Evolutionary conservation across 2,888 invertebrate species (phyloP).

Genomic region (Lithophane semibrunnea): DNA sequence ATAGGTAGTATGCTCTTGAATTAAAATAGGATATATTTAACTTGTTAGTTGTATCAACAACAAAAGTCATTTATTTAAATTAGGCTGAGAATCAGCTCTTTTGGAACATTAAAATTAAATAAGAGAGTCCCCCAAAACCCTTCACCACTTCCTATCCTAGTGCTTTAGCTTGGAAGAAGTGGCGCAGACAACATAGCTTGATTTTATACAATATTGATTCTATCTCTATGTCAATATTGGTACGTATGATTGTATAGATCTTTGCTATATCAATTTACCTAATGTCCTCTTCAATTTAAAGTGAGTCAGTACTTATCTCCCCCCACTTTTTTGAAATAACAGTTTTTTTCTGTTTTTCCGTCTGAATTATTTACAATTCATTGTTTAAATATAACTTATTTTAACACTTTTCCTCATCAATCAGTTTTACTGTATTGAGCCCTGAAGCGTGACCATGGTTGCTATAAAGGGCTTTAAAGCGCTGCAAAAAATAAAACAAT

Average conservation of each 20-base stretch:
- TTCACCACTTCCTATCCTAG: not conserved
- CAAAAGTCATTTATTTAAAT: too few relatives aligned
- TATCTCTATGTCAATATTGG: too few relatives aligned
- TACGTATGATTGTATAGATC: not conserved
- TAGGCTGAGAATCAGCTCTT: too few relatives aligned
- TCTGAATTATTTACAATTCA: constrained; percentile 24
- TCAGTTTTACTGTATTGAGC: constrained; percentile 46
- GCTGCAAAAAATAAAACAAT: constrained; percentile 54
- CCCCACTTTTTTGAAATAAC: constrained; percentile 9
- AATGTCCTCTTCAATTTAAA: not conserved
- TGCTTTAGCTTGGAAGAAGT: not conserved
- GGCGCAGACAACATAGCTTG: not conserved
- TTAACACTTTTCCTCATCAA: constrained; percentile 44
- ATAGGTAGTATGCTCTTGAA: not conserved
- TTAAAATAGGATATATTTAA: not conserved
- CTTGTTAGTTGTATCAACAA: too few relatives aligned
- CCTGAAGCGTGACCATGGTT: constrained; percentile 49
- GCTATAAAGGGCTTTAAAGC: constrained; percentile 51
- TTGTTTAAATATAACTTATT: constrained; percentile 33
- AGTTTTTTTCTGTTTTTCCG: not conserved
- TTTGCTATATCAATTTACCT: not conserved
- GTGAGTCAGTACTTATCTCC: not conserved
- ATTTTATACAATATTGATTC: too few relatives aligned
- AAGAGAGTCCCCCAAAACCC: too few relatives aligned
- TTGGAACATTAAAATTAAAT: too few relatives aligned